Evolutionary conservation across 2,113 vertebrate species (phyloP), one percentile per base, ranked within the genome.

Genomic region (Sylvilagus bachmani): DNA sequence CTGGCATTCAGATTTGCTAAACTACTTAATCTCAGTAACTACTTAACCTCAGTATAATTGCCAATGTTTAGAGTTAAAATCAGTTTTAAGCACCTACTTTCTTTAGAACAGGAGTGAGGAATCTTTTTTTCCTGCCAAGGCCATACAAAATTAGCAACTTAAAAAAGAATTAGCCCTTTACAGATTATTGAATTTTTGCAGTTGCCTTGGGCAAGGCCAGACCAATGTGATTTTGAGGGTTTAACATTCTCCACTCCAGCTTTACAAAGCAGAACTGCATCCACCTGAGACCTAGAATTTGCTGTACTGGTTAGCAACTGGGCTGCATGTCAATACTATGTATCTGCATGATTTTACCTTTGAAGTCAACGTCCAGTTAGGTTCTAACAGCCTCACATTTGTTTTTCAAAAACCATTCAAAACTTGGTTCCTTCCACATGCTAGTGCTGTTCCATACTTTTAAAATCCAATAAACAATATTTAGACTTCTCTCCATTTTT

Each of bases 41-140:
- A 22, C 27, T 53, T 74, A 93, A 75, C 66, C 75, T 96, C 90
- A 93, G 24, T 36, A 66, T 25, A 62, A 91, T 74, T 89, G 82
- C 29, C 87, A 85, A 92, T 2, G 5, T 69, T n/a, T 81, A 7
- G 29, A 13, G 25, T 62, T 89, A 75, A 24, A 74, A 78, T 53
- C n/a, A 55, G 78, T 93, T 73, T 36, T 91, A 92, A 87, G 61
- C n/a, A 33, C 62, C 88, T 71, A 51, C 51, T 93, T 89, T 64
- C 36, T 44, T 73, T 73, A 66, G 29, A 44, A 44, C 44, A 44
- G 44, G 55, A 58, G 55, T 58, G 19, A 19, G 55, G 19, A 58
- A 58, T 16, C 55, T 19, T 58, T 58, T 21, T 58, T 19, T 58
- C 55, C 19, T 58, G 14, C 55, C 14, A 14, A 58, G 55, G 5